Base-by-base conservation (phyloP, 1,140 invertebrate genomes). In the Drosophila kikkawai region DNA sequence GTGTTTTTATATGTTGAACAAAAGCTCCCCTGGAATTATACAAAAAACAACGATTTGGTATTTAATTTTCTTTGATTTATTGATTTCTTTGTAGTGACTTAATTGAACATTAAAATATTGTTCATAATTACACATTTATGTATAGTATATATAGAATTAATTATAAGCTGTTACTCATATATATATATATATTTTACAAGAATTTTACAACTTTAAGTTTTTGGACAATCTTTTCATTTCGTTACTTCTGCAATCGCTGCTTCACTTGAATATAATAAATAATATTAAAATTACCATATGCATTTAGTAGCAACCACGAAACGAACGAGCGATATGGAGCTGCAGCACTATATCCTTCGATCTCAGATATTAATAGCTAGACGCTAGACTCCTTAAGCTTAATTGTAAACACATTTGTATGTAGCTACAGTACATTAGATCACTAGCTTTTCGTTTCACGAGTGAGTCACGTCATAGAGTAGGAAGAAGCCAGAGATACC, bases 141-240 rank as follows among this genome's bases (percentile, higher is more conserved):
- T 53, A 69, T 75, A 65, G 55, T 36, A 67, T 51, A 57, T 69
- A 78, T 82, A 77, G 36, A 79, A 60, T 76, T 70, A 65, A 73
- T 59, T 70, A 51, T 80, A 71, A 71, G 60, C 51, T 64, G 48
- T 68, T 78, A 73, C 47, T 68, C 57, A 64, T 77, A 73, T 66
- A n/a, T 22, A 79, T 69, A 51, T 75, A 78, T 44, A 44, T 47
- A 47, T 55, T 74, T 88, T 90, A 90, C 85, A 90, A 84, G 60
- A 85, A 68, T 90, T 85, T 90, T 90, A 90, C 86, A 90, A 90
- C 85, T 90, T 90, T 76, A 74, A 85, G 85, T 90, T 90, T 90
- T 90, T 90, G 85, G 85, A 90, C 85, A 90, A 85, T 90, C 81
- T 85, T 90, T 90, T 90, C 85, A 85, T 90, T 87, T 90, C 67